Evolutionary conservation across 1,140 invertebrate genomes (phyloP), one percentile per base, ranked within the genome.

Genomic region (Pachyrhynchus sulphureomaculatus): DNA sequence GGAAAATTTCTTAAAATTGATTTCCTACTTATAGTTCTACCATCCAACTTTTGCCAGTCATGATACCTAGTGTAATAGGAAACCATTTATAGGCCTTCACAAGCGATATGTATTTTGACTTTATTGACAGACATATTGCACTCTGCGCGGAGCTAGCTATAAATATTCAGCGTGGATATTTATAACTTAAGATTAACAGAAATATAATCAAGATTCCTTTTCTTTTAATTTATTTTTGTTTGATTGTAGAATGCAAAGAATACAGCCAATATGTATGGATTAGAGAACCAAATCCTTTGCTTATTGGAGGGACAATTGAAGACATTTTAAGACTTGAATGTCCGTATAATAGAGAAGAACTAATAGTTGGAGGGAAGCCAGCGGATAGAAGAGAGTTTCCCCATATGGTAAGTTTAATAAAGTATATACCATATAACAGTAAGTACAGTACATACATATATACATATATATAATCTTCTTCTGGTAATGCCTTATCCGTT

Each of bases 311-410:
- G 26, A 51, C 54, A 29, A 18, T 54, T 2, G 49, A 65, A 6
- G n/a, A n/a, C n/a, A 51, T 61, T n/a, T 29, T 33, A 33, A 55
- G 21, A 17, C 34, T 63, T n/a, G 65, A 70, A 9, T 73, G 71
- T 61, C 64, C 61, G 4, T 69, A 70, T 59, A 48, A 66, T 47
- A 59, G 48, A 18, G 26, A 66, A 39, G 24, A 55, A 33, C 49
- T 72, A 1, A 66, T 72, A 33, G 65, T 72, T 32, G 71, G 71
- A 12, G 70, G 70, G 34, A 54, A 41, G 20, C 23, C 15, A 55
- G 65, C 70, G 12, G 17, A 20, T 3, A 33, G 54, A 44, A 59
- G 54, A 37, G 72, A 72, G 61, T 73, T 73, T 45, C 72, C 72
- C 15, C 72, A 73, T 59, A 72, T 71, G 70, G 71, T 71, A 45